Base-by-base conservation (phyloP, 2,888 invertebrate genomes). In the Perizoma affinitatum region DNA sequence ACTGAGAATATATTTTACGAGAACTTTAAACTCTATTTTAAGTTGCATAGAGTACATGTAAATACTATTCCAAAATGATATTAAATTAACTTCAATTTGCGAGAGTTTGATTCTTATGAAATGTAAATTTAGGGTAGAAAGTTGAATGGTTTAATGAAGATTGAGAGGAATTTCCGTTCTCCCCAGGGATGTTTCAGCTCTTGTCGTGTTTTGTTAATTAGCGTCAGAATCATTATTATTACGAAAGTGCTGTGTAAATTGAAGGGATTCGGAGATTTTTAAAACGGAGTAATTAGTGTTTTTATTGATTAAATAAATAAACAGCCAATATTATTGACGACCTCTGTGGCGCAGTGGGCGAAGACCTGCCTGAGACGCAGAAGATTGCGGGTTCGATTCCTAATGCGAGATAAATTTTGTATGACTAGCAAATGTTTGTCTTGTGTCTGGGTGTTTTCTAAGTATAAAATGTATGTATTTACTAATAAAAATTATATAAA, bases 171-270 rank as follows among this genome's bases (percentile, higher is more conserved):
- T 47, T 61, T 65, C 49, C 44, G 57, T 51, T 38, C 34, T 40
- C 61, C 51, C 55, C 51, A 34, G 53, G 65, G 68, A 60, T 45
- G 41, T 56, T 57, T 58, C 61, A 58, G 58, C 63, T 58, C 64
- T 64, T 65, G 54, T 61, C 54, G 48, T 65, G 64, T 62, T 67
- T 63, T 56, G 67, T 67, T 69, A 69, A 69, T 69, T 69, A 66
- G 67, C 61, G 59, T 63, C 53, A 59, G 66, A 66, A 67, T 66
- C 54, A 66, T 66, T 54, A 67, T 63, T 65, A 64, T 61, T 64
- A 66, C 61, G 57, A 61, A 64, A 66, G 63, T 58, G 64, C 59
- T 67, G 53, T 66, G 62, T 62, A 61, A 64, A 69, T 59, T 52
- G 60, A 61, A 55, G 58, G 58, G 54, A 52, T 55, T 38, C 33